Evolutionary conservation across 1,140 invertebrate genomes (phyloP), one percentile per base, ranked within the genome.

Genomic region (Ceratina japonica): DNA sequence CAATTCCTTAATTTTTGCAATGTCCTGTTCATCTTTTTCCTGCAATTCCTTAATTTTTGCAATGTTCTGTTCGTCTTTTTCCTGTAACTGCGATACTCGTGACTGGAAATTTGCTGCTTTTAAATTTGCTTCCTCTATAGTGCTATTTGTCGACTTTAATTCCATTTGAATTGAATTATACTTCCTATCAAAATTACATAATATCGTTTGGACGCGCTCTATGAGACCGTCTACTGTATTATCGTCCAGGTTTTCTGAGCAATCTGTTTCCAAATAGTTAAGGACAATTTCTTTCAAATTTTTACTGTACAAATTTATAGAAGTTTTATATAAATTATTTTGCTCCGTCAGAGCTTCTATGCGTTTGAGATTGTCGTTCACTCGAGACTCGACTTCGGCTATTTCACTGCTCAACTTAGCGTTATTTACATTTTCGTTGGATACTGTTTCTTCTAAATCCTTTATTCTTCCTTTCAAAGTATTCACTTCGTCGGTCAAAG

Each of bases 381-480:
- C 1, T 2, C 78, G 54, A 13, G 15, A 72, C 44, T 83, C 72
- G 1, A 27, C 44, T 72, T 83, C 12, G 0, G 0, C 10, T 20
- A 86, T 22, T 44, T 18, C 52, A 52, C 2, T 51, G 10, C 37
- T 75, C 66, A 86, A 75, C 58, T 72, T 59, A 51, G 22, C 20
- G 51, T 64, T 79, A 69, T 65, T 70, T 16, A 2, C 20, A 37
- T 44, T 79, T 73, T 82, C 72, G 27, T 56, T 24, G 7, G 62
- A 16, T n/a, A 86, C 16, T 2, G 44, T 59, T 61, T 82, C 10
- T 59, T 83, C 77, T 75, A 84, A 74, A 18, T 58, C 37, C 63
- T 87, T 72, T n/a, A 71, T 64, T 22, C 62, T 37, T n/a, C 51
- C 51, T 44, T 82, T 85, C 15, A 86, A 79, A 59, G 74, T 71